phyloP scores from a whole-genome alignment of 2,113 vertebrate species.

The Lepidiolamprologus cunningtoni region DNA sequence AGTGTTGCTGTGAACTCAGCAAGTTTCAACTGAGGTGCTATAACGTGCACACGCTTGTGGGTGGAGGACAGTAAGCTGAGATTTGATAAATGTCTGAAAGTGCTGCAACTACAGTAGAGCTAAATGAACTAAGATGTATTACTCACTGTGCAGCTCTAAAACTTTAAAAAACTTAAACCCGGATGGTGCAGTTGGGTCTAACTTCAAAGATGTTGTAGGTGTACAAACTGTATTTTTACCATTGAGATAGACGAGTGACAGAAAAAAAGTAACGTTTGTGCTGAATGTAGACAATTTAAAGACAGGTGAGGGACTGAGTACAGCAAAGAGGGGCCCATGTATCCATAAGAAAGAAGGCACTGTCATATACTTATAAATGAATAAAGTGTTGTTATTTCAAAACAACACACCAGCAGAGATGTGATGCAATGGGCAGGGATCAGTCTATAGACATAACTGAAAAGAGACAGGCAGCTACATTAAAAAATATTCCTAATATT shows the following conservation, averaged over 20 bases:
- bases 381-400: background rate
- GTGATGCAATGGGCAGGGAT: background rate
- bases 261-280: background rate
- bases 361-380: background rate
- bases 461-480: background rate
- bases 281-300: background rate
- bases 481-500: background rate
- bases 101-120: background rate
- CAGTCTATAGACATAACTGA: background rate
- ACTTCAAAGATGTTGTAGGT: background rate
- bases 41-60: background rate
- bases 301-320: background rate
- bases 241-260: background rate
- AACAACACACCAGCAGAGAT: background rate
- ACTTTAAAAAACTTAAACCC: background rate
- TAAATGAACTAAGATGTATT: background rate
- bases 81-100: background rate
- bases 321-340: background rate
- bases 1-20: background rate
- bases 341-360: background rate
- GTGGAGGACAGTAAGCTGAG: background rate
- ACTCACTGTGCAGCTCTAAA: background rate
- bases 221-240: background rate
- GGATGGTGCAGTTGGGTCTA: background rate
- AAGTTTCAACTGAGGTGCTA: background rate